Conservation (phyloP, 2,113 vertebrate genomes). For the Tetrax tetrax region DNA sequence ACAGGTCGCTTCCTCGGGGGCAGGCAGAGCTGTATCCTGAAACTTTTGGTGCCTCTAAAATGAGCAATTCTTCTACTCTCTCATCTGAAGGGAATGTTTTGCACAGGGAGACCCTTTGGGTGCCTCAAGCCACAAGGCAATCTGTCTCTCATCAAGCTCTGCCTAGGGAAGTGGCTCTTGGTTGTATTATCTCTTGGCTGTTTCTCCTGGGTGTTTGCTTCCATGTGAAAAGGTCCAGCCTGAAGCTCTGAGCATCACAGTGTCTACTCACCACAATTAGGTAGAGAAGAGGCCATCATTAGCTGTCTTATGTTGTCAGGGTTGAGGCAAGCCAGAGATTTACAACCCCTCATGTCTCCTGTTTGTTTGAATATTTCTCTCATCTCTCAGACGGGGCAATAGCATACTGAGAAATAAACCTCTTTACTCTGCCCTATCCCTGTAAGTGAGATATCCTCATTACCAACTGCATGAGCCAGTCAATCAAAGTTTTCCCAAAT, state of each 20-base stretch:
- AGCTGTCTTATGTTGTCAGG: neutral
- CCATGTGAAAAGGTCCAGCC: neutral
- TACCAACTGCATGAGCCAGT: conserved; percentile 58
- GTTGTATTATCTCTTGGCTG: neutral
- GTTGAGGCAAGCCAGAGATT: neutral
- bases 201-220: neutral
- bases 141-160: neutral
- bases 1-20: neutral
- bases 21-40: neutral
- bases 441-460: conserved; percentile 64
- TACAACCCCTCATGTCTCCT: neutral
- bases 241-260: neutral
- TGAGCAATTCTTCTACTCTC: neutral
- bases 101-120: neutral
- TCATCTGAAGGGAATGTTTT: neutral
- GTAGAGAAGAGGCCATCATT: neutral
- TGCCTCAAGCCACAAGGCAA: neutral
- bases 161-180: neutral
- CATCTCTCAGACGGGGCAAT: neutral
- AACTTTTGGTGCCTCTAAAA: neutral
- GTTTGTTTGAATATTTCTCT: neutral
- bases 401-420: conserved; percentile 48
- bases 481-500: conserved; percentile 70
- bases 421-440: conserved; percentile 27
- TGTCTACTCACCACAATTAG: neutral